Base-by-base conservation (phyloP, 1,140 invertebrate species). In the Zelostemma sp. region DNA sequence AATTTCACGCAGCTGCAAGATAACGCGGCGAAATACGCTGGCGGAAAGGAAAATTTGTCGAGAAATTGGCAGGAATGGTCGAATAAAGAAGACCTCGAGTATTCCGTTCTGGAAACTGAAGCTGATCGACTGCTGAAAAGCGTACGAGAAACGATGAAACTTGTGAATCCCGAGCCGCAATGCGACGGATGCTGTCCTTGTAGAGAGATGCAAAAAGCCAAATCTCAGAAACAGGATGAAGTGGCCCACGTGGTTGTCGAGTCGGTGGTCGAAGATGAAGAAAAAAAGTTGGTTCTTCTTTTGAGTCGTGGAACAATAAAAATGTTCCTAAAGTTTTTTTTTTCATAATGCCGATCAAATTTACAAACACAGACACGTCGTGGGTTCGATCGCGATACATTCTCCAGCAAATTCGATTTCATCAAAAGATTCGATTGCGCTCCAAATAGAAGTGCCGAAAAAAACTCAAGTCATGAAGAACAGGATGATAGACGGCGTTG, bases 161-260 rank as follows among this genome's bases (percentile, higher is more conserved):
- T 58, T 0, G 57, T 77, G 1, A 61, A 72, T 9, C 66, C 73
- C 15, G 49, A 16, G 3, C 61, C 48, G 0, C 49, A 40, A 4
- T 85, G 81, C n/a, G 78, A 80, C 21, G 61, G 48, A 41, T 83
- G 81, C 19, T 83, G 81, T 21, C 46, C 66, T 0, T 82, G 81
- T 53, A 69, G 75, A 47, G 73, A 84, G 57, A 76, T 64, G 0
- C 66, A 48, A 28, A 81, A 80, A 18, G 28, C 68, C 12, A 43
- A 76, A 5, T 11, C 70, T 6, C 73, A 61, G 16, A 64, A 51
- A 6, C 72, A 72, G 3, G 48, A 51, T 0, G 74, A 77, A 46
- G 31, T 31, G 4, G 71, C 75, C 1, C 69, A 73, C 16, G 9
- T 67, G 12, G 47, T 75, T 6, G 66, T 80, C 6, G 74, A 79